Conservation (phyloP, 2,888 invertebrate species). For the Diarsia mendica region DNA sequence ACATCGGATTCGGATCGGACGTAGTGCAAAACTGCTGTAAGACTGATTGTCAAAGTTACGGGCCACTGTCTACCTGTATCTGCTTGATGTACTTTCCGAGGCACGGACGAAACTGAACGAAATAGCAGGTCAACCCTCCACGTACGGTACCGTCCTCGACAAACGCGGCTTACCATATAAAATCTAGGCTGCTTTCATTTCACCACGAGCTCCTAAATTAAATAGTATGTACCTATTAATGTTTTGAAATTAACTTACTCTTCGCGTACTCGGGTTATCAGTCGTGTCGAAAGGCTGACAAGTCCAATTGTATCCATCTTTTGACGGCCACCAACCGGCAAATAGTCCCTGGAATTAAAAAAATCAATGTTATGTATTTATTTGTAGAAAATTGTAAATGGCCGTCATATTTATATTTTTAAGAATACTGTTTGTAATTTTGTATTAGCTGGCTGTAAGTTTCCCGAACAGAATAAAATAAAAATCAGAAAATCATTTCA, state of each 20-base stretch:
- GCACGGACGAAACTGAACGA: background rate
- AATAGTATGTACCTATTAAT: background rate
- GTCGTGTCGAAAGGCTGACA: constrained; percentile 54
- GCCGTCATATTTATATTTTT: too few species aligned
- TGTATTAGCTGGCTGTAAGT: too few species aligned
- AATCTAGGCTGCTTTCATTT: background rate
- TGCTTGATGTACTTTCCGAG: background rate
- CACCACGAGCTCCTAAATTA: background rate
- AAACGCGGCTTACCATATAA: background rate
- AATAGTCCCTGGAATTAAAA: constrained; percentile 39
- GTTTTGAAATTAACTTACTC: constrained; percentile 26
- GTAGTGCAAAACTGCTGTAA: too few species aligned
- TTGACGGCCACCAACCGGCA: constrained; percentile 48
- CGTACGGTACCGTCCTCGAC: background rate
- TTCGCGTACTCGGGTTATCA: constrained; percentile 27
- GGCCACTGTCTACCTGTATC: background rate
- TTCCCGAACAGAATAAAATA: too few species aligned
- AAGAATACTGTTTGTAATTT: too few species aligned
- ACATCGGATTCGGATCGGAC: too few species aligned
- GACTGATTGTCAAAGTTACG: background rate
- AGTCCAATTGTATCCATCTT: constrained; percentile 29
- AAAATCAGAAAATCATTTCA: too few species aligned
- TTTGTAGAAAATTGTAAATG: too few species aligned
- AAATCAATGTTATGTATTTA: too few species aligned
- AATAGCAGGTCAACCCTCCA: background rate